Base-by-base conservation (phyloP, 2,113 vertebrate species). In the Orientallactaga bullata region DNA sequence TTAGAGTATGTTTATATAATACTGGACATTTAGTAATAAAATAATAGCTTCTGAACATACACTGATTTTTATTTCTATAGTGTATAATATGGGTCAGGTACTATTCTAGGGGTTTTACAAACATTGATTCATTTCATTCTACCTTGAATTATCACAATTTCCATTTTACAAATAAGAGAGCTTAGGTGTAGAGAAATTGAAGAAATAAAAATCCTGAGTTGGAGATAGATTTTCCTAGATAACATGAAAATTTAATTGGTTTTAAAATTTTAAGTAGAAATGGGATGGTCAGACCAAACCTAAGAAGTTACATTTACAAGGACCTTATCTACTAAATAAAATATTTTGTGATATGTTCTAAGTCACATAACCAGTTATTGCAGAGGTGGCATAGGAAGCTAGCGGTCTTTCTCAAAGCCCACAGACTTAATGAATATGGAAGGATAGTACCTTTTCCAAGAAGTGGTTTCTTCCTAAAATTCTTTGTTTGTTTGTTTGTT, bases 201-300 rank as follows among this genome's bases (percentile, higher is more conserved):
- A 90, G 86, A 86, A 93, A 71, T 77, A 28, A 79, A 93, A 65
- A 35, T 68, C 20, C 20, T 88, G 24, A 4, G 23, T 8, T 28
- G 2, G 61, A 92, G 55, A 66, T 85, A 76, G 35, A 80, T 61
- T 82, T 81, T 93, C 89, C 35, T 15, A 80, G 32, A 73, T 63
- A 11, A 82, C 76, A 87, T 86, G 85, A 72, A 76, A 73, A 90
- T 80, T 85, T 79, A 83, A 90, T 72, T 92, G 73, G 24, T 78
- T 26, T 60, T 85, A 78, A 16, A 89, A 42, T 81, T 69, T n/a
- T 82, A 61, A 51, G 47, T 78, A 39, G 63, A 85, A 90, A 65
- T 47, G 60, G 10, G 39, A 39, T n/a, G 23, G 35, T 89, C 18
- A 77, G 66, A 84, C 15, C n/a, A 42, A 63, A 35, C 30, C 42